Evolutionary conservation across 2,888 invertebrate genomes (phyloP).

Genomic region (Sussaba pulchella): DNA sequence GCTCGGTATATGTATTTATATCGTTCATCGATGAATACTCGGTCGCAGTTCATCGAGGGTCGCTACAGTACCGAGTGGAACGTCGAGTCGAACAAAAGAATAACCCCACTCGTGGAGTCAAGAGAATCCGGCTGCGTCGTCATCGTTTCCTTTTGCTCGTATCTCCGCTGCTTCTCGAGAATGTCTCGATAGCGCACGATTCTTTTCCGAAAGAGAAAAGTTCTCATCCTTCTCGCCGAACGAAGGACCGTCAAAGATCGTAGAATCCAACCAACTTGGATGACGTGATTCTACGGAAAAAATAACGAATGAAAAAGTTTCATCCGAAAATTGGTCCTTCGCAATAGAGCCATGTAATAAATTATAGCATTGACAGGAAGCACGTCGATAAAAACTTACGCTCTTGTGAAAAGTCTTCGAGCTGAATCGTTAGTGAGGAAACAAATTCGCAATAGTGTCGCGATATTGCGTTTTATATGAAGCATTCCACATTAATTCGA

Average conservation of each 20-base stretch:
- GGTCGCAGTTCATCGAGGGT: slow-evolving; percentile 47
- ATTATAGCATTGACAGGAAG: neutral
- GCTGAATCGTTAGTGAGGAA: neutral
- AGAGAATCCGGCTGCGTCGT: slow-evolving; percentile 48
- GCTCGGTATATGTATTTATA: slow-evolving; percentile 51
- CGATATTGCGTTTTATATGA: slow-evolving; percentile 4
- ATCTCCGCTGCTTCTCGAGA: slow-evolving; percentile 20
- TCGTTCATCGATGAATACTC: slow-evolving; percentile 69
- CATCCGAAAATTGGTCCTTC: neutral
- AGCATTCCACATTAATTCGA: no score
- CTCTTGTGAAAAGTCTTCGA: neutral
- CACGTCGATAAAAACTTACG: slow-evolving; percentile 8
- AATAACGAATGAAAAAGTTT: slow-evolving; percentile 12
- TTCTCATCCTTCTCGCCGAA: neutral
- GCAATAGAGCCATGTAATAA: neutral
- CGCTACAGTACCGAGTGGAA: neutral
- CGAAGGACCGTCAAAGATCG: neutral
- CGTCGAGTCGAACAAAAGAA: slow-evolving; percentile 60
- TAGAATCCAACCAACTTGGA: neutral
- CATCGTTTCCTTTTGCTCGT: slow-evolving; percentile 31
- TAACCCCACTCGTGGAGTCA: slow-evolving; percentile 65
- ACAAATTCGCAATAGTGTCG: neutral
- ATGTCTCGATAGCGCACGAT: slow-evolving; percentile 49
- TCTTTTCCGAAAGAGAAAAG: slow-evolving; percentile 7
- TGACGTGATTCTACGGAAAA: slow-evolving; percentile 1